These are phyloP conservation scores for Sinotaia quadrata DNA, from an alignment of 2,888 invertebrate species.

Conservation along the genomic window DNA sequence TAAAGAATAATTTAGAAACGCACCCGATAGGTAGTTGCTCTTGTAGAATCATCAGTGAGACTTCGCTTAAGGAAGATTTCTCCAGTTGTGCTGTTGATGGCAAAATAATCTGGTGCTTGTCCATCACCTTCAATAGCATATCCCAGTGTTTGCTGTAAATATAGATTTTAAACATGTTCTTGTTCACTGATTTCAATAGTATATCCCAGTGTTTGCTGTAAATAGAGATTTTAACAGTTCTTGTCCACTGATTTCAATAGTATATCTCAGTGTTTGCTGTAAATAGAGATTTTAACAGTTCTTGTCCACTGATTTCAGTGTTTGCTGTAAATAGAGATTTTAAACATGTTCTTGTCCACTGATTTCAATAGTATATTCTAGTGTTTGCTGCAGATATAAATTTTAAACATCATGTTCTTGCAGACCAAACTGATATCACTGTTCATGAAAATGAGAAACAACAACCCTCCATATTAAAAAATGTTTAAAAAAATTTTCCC, in stretches of 20 bases:
- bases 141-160: slow-evolving; percentile 40
- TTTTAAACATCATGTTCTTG: no score
- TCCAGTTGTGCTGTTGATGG: slow-evolving; percentile 88
- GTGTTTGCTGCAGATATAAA: no score
- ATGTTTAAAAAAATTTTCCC: no score
- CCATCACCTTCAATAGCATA: slow-evolving; percentile 56
- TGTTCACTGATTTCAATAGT: slow-evolving; percentile 50
- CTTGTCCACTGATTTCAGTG: slow-evolving; percentile 51
- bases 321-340: slow-evolving; percentile 42
- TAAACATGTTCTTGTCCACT: slow-evolving; percentile 75
- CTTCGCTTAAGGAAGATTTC: slow-evolving; percentile 74
- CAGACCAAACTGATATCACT: no score
- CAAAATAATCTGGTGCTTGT: slow-evolving; percentile 81
- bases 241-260: slow-evolving; percentile 50
- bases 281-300: slow-evolving; percentile 77
- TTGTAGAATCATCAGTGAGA: slow-evolving; percentile 45
- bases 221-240: slow-evolving; percentile 77
- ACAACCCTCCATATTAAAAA: no score
- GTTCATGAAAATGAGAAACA: no score
- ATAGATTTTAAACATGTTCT: slow-evolving; percentile 80
- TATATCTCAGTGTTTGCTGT: slow-evolving; percentile 47
- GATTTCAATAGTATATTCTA: slow-evolving; percentile 49
- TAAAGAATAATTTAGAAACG: no score
- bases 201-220: slow-evolving; percentile 46
- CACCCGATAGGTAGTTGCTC: slow-evolving; percentile 41